These are phyloP conservation scores for Stigmatopora argus DNA, from an alignment of 2,113 vertebrate genomes.

Conservation along the genomic window DNA sequence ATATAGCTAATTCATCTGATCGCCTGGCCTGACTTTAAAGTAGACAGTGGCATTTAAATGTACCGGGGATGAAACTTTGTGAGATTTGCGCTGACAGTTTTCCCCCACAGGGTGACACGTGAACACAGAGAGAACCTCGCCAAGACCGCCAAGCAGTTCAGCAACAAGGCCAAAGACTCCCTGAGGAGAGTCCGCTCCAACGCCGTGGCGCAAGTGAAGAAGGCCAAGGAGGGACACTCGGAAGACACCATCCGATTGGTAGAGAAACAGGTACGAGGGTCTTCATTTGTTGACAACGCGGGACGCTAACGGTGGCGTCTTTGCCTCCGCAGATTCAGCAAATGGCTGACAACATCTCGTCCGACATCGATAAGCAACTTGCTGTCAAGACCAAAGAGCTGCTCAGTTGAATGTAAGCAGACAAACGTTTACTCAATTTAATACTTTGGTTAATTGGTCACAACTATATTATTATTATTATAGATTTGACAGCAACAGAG, in stretches of 20 bases:
- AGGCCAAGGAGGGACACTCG: slow-evolving; percentile 77
- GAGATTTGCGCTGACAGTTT: not conserved
- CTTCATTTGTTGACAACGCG: not conserved
- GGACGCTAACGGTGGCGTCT: not conserved
- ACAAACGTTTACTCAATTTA: not conserved
- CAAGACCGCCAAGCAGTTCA: slow-evolving; percentile 85
- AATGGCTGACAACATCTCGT: slow-evolving; percentile 74
- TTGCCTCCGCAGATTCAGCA: slow-evolving; percentile 80
- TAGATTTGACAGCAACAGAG: slow-evolving; percentile 1
- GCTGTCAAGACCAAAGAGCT: slow-evolving; percentile 89
- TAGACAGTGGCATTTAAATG: slow-evolving; percentile 1
- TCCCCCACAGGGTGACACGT: slow-evolving; percentile 77
- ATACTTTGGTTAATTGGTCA: not conserved
- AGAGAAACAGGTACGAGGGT: slow-evolving; percentile 82
- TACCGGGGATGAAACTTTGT: not conserved
- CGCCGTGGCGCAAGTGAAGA: slow-evolving; percentile 79
- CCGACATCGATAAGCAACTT: slow-evolving; percentile 85
- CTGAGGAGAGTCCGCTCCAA: slow-evolving; percentile 78
- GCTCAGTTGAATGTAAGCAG: slow-evolving; percentile 59
- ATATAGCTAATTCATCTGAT: not conserved
- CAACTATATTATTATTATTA: not conserved
- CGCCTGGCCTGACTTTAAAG: not conserved
- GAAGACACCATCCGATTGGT: slow-evolving; percentile 86
- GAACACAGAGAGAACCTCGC: slow-evolving; percentile 87
- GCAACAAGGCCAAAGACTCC: slow-evolving; percentile 90